These are phyloP conservation scores for Gadus macrocephalus DNA, from an alignment of 2,113 vertebrate genomes.

Conservation along the genomic window DNA sequence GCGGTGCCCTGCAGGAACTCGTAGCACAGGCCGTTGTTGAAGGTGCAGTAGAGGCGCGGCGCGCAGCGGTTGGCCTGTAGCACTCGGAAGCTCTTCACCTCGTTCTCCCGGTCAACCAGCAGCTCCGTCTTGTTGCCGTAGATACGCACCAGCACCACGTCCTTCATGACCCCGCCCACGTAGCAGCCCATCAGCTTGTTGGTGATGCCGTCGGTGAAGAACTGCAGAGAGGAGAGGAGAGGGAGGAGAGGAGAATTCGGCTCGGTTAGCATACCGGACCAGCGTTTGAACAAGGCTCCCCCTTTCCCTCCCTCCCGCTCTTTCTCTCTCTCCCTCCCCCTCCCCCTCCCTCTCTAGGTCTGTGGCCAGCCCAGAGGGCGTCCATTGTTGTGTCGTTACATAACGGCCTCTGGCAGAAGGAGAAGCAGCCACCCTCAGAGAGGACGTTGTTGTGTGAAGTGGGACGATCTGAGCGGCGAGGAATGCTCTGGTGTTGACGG, in stretches of 20 bases:
- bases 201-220: conserved; percentile 96
- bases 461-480: too few relatives aligned
- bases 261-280: background rate
- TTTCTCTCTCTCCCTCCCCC: too few relatives aligned
- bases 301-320: too few relatives aligned
- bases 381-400: too few relatives aligned
- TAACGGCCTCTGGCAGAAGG: too few relatives aligned
- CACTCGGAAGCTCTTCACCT: conserved; percentile 94
- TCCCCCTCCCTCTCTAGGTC: too few relatives aligned
- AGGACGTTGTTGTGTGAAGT: too few relatives aligned
- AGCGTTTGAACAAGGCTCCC: too few relatives aligned
- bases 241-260: background rate
- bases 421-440: too few relatives aligned
- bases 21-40: conserved; percentile 95
- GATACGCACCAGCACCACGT: conserved; percentile 92
- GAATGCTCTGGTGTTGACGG: too few relatives aligned
- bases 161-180: conserved; percentile 76
- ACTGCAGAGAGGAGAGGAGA: conserved; percentile 59
- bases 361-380: too few relatives aligned
- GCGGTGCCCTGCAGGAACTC: conserved; percentile 93
- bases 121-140: conserved; percentile 97
- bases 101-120: conserved; percentile 90
- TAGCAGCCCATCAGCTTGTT: conserved; percentile 97
- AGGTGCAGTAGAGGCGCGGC: conserved; percentile 92
- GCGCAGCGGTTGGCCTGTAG: conserved; percentile 91